These are phyloP conservation scores for Elymnias hypermnestra DNA, from an alignment of 1,140 invertebrate species.

Conservation along the genomic window DNA sequence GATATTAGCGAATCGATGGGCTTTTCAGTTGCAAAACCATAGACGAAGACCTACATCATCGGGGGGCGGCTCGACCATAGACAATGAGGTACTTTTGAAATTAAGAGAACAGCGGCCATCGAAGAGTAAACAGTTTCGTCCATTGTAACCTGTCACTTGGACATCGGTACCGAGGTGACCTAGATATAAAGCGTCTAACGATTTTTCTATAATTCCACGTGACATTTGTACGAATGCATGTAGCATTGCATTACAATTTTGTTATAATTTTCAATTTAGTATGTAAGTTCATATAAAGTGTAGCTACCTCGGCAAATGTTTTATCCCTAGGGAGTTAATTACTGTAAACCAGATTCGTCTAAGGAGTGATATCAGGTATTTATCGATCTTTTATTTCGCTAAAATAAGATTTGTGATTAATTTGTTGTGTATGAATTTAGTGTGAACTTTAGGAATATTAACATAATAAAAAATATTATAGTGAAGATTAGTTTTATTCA, in stretches of 20 bases:
- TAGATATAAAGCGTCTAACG: constrained; percentile 38
- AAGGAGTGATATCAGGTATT: constrained; percentile 70
- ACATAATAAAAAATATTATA: constrained; percentile 28
- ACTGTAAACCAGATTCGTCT: constrained; percentile 59
- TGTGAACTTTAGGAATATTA: constrained; percentile 49
- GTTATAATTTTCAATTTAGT: constrained; percentile 38
- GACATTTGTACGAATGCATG: constrained; percentile 45
- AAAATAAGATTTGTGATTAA: constrained; percentile 31
- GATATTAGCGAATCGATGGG: constrained; percentile 67
- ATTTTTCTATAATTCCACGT: constrained; percentile 27
- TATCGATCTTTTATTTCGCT: constrained; percentile 56
- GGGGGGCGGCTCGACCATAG: constrained; percentile 18
- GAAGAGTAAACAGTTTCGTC: constrained; percentile 31
- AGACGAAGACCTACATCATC: constrained; percentile 36
- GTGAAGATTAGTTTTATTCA: constrained; percentile 28
- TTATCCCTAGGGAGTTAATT: constrained; percentile 53
- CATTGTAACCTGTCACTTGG: constrained; percentile 16
- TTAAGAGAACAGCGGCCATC: constrained; percentile 35
- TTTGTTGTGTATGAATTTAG: constrained; percentile 37
- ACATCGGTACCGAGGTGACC: constrained; percentile 63
- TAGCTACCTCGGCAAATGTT: constrained; percentile 52
- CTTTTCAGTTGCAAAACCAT: constrained; percentile 67
- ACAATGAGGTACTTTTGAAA: constrained; percentile 67
- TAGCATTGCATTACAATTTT: constrained; percentile 39
- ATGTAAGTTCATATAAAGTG: constrained; percentile 38